phyloP scores from a whole-genome alignment of 2,797 vertebrate genomes.

The Propithecus deckenii region DNA sequence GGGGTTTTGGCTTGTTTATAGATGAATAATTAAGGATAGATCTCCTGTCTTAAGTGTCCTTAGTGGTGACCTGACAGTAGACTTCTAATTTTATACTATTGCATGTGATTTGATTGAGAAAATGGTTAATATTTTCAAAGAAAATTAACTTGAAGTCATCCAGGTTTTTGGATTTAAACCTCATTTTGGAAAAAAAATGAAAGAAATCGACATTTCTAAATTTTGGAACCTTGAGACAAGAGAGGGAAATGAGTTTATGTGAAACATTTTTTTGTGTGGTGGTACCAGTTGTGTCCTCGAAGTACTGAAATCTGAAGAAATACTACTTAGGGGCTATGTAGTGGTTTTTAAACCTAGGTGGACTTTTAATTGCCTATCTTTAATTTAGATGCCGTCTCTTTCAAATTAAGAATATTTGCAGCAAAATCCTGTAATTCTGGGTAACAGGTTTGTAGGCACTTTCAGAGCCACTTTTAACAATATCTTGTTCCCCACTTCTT shows the following conservation, averaged over 20 bases:
- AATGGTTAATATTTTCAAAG: background rate
- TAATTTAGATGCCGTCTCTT: background rate
- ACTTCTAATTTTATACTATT: background rate
- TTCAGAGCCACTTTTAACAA: background rate
- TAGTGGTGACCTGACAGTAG: conserved; percentile 17
- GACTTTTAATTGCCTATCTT: background rate
- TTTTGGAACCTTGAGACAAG: background rate
- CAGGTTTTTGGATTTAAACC: background rate
- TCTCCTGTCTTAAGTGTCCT: conserved; percentile 39
- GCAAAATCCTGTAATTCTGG: background rate
- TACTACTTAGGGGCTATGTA: background rate
- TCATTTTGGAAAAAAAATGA: background rate
- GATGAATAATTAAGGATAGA: conserved; percentile 33
- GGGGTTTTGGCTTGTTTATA: background rate
- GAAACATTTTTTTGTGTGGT: background rate
- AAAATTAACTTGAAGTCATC: background rate
- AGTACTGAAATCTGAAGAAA: background rate
- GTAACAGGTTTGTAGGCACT: background rate
- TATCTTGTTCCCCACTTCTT: background rate
- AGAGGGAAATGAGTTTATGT: background rate
- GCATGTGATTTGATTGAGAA: conserved; percentile 12
- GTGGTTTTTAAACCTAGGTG: background rate
- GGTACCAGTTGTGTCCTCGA: background rate
- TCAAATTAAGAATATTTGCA: background rate
- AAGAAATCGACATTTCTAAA: background rate